Percentiles rank a stretch among this genome's conserved stretches.
Conservation (phyloP, 2,113 vertebrate genomes). For the Balaeniceps rex region DNA sequence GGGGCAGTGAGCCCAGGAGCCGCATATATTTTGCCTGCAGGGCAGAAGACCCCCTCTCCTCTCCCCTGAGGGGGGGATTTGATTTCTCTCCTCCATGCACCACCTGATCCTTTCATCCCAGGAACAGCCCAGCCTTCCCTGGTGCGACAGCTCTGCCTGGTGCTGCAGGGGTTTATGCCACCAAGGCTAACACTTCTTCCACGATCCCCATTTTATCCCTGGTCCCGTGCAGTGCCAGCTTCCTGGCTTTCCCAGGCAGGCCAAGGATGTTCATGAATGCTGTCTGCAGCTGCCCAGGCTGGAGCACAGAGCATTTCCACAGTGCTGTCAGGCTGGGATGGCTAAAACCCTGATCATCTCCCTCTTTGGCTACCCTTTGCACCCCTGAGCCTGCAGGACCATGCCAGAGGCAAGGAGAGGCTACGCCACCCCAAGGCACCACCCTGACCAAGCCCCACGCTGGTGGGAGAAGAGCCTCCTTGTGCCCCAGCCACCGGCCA, state of each 20-base stretch:
- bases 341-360: neutral
- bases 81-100: neutral
- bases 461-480: neutral
- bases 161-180: neutral
- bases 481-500: neutral
- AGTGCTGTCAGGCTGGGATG: neutral
- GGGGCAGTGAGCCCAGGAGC: neutral
- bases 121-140: neutral
- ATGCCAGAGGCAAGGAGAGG: neutral
- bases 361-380: neutral
- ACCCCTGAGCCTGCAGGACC: neutral
- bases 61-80: neutral
- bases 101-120: neutral
- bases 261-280: neutral
- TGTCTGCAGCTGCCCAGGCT: neutral
- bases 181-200: neutral
- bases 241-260: neutral
- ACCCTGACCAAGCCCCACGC: neutral
- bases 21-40: neutral
- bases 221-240: fast-evolving
- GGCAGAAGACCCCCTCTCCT: neutral
- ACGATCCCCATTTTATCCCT: fast-evolving
- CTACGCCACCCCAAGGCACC: neutral
- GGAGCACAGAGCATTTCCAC: neutral
- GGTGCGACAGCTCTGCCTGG: neutral